Evolutionary conservation across 2,113 vertebrate genomes (phyloP), one percentile per base, ranked within the genome.

Genomic region (Boulengeromyrus knoepffleri): DNA sequence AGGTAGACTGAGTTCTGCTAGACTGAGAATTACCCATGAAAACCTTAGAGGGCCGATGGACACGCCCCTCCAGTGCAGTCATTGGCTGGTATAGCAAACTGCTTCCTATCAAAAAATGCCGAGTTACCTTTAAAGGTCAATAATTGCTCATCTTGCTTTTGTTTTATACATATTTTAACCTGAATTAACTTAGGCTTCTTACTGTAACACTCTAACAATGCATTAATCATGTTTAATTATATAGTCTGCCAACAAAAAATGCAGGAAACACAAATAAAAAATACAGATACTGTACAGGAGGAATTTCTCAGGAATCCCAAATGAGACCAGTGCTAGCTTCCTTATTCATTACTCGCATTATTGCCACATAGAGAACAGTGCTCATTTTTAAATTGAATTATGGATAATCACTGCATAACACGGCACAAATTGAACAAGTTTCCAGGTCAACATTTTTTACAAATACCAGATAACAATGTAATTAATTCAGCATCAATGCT

Each of bases 401-500:
- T 87, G 85, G 49, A 87, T 87, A 87, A 87, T 87, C 49, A 47
- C 39, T 15, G 85, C 49, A 36, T 49, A 87, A 52, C 46, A 87
- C 15, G n/a, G 27, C 24, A 46, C 85, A 87, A 87, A 87, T 87
- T 52, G 85, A 87, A 36, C 85, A 52, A 12, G 47, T 87, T 87
- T 52, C 49, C 49, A 87, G 85, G 85, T 87, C 85, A 87, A 31
- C 49, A 31, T 52, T 87, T 85, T 86, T 49, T 36, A 36, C 85
- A 49, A 87, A 52, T 87, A 52, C n/a, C 42, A 87, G 47, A 87
- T 52, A 87, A 87, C 83, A 85, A 47, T 52, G 85, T 52, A 87
- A 52, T 52, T 52, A 52, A 49, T 53, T 52, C 39, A 87, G 27
- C 46, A 36, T 52, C 45, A 19, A 13, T 52, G 46, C 49, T 45